Evolutionary conservation across 1,140 invertebrate species (phyloP).

Genomic region (Macrocentrus cingulum): DNA sequence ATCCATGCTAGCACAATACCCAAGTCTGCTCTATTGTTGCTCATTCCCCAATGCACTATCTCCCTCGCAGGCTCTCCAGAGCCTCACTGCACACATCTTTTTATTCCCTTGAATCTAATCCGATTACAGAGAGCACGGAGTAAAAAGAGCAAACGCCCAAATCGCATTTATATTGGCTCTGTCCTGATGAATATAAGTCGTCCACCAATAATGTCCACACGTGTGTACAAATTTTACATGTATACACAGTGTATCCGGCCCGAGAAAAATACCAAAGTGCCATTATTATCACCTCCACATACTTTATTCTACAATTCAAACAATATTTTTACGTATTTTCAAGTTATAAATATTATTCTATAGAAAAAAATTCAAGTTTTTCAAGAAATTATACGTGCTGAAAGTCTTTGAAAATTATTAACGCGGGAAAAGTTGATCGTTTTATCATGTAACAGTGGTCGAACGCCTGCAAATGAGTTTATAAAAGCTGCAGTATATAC

Average conservation of each 20-base stretch:
- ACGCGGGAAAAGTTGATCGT: too few species aligned
- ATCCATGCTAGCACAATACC: neutral
- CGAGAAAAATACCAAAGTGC: too few species aligned
- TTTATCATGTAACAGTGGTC: conserved; percentile 6
- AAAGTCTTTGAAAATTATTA: too few species aligned
- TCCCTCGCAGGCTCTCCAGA: neutral
- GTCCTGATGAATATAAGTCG: conserved; percentile 54
- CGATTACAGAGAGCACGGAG: conserved; percentile 46
- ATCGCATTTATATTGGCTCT: conserved; percentile 61
- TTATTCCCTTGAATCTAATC: conserved; percentile 38
- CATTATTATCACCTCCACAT: too few species aligned
- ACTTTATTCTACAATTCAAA: too few species aligned
- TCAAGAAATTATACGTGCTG: too few species aligned
- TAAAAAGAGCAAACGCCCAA: conserved; percentile 60
- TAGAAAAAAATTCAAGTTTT: too few species aligned
- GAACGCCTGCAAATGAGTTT: conserved; percentile 57
- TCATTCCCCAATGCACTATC: too few species aligned
- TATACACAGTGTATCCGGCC: too few species aligned
- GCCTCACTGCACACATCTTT: neutral
- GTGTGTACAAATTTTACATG: neutral
- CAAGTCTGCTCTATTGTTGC: conserved; percentile 5
- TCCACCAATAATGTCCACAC: conserved; percentile 40
- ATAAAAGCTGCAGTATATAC: conserved; percentile 47
- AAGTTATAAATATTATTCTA: too few species aligned
- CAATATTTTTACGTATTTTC: too few species aligned